phyloP scores from a whole-genome alignment of 2,888 invertebrate species.

The Drosophila flavopinicola region DNA sequence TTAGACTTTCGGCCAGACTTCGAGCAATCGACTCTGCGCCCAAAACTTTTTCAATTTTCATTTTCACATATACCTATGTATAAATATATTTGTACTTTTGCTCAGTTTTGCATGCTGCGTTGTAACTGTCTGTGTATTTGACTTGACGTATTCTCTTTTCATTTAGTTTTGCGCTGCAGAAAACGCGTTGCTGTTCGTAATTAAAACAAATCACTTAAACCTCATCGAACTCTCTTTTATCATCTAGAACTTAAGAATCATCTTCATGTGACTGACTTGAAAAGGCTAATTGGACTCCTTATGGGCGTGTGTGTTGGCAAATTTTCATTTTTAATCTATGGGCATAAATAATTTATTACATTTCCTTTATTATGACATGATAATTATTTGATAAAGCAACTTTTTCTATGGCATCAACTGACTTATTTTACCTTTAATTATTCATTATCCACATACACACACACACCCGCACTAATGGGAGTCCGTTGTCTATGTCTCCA shows the following conservation, averaged over 20 bases:
- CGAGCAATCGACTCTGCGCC: slow-evolving; percentile 24
- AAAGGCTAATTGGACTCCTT: slow-evolving; percentile 14
- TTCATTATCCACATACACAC: background rate
- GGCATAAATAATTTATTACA: no score
- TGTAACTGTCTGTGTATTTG: slow-evolving; percentile 69
- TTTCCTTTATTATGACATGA: no score
- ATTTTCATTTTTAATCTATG: no score
- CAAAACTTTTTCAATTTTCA: slow-evolving; percentile 39
- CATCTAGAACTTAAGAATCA: slow-evolving; percentile 26
- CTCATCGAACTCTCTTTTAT: slow-evolving; percentile 14
- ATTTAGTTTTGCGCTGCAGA: slow-evolving; percentile 41
- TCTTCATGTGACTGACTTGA: background rate
- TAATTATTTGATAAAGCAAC: background rate
- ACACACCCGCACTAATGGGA: slow-evolving; percentile 12
- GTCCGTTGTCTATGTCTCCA: slow-evolving; percentile 24
- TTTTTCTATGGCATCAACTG: background rate
- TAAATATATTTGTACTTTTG: slow-evolving; percentile 48
- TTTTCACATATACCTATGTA: slow-evolving; percentile 39
- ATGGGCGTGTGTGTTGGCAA: slow-evolving; percentile 9
- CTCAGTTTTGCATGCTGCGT: slow-evolving; percentile 75
- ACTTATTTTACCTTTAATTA: background rate
- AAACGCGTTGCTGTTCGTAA: slow-evolving; percentile 42
- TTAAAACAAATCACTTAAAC: background rate
- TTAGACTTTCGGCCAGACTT: slow-evolving; percentile 35
- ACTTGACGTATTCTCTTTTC: slow-evolving; percentile 30